Base-by-base conservation (phyloP, 2,888 invertebrate species). In the Achlya flavicornis region DNA sequence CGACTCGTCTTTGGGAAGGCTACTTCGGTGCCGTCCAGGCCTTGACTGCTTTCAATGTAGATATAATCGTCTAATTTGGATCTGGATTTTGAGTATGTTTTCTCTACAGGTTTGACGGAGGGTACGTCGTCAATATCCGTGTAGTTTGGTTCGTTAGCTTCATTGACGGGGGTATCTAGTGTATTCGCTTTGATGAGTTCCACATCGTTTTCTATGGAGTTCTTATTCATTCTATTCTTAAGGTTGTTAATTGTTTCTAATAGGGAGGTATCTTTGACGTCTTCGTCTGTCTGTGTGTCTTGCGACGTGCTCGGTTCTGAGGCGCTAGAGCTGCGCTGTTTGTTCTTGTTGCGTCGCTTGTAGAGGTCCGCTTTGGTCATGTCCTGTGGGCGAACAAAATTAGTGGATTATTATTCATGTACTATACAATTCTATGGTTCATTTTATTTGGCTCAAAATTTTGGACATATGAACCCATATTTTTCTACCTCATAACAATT, bases 351-450 rank as follows among this genome's bases (percentile, higher is more conserved):
- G 38, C 93, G 83, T 0, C 93, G 90, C 66, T 93, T 92, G 86
- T 93, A 93, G 0, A 93, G 84, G 14, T 93, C 91, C 0, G 93
- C 93, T 81, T 93, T 92, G 63, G 93, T 93, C 93, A 93, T 93
- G 75, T 93, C 93, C 93, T 93, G 85, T 48, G 61, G 69, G 66
- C 58, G 41, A 65, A 57, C 38, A 57, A 5, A 16, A 16, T n/a
- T 35, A 33, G 1, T 16, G 7, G 7, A 57, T 3, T 32, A 57
- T n/a, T n/a, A 6, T n/a, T 46, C 1, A 7, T 46, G 3, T n/a
- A 46, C 1, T n/a, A 43, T 0, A 12, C 0, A 14, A 3, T 43
- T 43, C 4, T 43, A 35, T n/a, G n/a, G n/a, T 1, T 35, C 1
- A 35, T 26, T 1, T 26, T 26, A 26, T 26, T 26, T 26, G 26